Conservation (phyloP, 2,797 vertebrate species). For the Smutsia temminckii region DNA sequence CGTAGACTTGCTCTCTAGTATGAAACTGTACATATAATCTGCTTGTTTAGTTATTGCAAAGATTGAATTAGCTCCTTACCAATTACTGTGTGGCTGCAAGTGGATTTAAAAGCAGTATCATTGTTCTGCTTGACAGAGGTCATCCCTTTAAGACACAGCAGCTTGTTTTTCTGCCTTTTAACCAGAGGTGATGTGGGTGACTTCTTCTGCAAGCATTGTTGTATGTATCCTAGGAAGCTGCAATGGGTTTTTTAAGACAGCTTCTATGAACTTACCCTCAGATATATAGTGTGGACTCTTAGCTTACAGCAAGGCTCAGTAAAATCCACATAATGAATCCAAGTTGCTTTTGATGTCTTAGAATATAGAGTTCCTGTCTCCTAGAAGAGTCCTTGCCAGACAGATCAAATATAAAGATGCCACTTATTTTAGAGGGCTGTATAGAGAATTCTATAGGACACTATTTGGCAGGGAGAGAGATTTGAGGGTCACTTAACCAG, state of each 20-base stretch:
- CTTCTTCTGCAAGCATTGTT: constrained; percentile 54
- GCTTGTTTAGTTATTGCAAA: constrained; percentile 61
- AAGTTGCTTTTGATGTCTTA: constrained; percentile 20
- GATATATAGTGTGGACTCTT: not conserved
- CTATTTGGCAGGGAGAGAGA: not conserved
- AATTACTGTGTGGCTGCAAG: constrained; percentile 72
- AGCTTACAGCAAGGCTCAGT: constrained; percentile 66
- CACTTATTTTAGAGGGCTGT: not conserved
- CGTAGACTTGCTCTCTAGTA: constrained; percentile 59
- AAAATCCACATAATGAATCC: constrained; percentile 66
- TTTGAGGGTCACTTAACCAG: not conserved
- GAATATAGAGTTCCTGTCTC: not conserved
- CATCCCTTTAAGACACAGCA: constrained; percentile 64
- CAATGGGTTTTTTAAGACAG: constrained; percentile 72
- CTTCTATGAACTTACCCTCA: constrained; percentile 14
- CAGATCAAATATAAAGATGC: not conserved
- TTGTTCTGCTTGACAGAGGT: constrained; percentile 79
- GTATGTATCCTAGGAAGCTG: constrained; percentile 68
- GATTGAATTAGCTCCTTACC: constrained; percentile 70
- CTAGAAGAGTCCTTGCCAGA: not conserved
- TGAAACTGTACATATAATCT: constrained; percentile 75
- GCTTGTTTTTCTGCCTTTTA: constrained; percentile 66
- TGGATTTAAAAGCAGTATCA: constrained; percentile 71
- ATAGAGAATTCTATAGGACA: not conserved
- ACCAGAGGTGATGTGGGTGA: constrained; percentile 60